Conservation (phyloP, 2,888 invertebrate genomes). For the Andrena bicolor region DNA sequence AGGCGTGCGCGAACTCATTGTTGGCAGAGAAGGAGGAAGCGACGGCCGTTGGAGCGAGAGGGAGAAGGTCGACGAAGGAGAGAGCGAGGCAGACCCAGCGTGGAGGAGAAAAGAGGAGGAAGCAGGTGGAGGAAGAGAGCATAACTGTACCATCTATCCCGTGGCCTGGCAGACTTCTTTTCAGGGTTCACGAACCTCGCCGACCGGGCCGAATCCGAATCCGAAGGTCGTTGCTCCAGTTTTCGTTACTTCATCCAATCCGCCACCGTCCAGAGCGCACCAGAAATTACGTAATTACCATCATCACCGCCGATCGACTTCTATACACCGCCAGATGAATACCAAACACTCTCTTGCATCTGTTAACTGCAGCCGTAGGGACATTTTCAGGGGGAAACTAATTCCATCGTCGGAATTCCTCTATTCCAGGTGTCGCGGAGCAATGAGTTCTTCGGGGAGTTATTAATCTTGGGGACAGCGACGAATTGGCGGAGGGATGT, state of each 20-base stretch:
- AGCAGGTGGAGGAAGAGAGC: constrained; percentile 63
- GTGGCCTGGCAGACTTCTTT: constrained; percentile 66
- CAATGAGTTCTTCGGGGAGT: too few species aligned
- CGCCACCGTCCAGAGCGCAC: constrained; percentile 22
- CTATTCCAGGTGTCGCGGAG: too few species aligned
- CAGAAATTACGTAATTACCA: constrained; percentile 51
- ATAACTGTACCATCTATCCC: constrained; percentile 79
- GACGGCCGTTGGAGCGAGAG: constrained; percentile 28
- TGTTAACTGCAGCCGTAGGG: too few species aligned
- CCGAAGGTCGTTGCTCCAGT: constrained; percentile 79
- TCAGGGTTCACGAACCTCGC: constrained; percentile 77
- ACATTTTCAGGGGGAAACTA: too few species aligned
- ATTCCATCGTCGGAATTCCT: too few species aligned
- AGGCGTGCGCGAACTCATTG: constrained; percentile 65
- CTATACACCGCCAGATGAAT: neutral
- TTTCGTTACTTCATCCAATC: constrained; percentile 41
- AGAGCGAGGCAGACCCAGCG: neutral
- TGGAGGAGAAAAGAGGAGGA: constrained; percentile 56
- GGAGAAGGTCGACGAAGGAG: constrained; percentile 18
- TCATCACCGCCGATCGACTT: neutral
- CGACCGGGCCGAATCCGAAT: constrained; percentile 73
- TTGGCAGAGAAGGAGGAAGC: constrained; percentile 52
- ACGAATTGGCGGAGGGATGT: too few species aligned
- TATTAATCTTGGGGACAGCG: too few species aligned
- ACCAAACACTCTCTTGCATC: too few species aligned